Evolutionary conservation across 2,888 invertebrate species (phyloP).

Genomic region (Apocheima hispidaria): DNA sequence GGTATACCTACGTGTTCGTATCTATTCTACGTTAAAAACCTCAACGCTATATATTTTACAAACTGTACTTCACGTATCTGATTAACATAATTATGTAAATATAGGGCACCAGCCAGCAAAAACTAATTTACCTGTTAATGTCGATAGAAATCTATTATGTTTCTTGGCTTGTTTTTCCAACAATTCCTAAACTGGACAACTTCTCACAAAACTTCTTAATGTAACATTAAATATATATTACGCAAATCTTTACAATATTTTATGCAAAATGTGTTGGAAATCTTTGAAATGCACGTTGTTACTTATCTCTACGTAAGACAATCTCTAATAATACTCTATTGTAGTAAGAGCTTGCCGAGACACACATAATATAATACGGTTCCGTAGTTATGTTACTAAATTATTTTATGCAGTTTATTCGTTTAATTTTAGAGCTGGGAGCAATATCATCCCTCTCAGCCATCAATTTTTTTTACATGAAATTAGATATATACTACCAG

Average conservation of each 20-base stretch:
- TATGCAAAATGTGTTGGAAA: constrained; percentile 1
- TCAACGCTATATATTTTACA: constrained; percentile 12
- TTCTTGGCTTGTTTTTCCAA: constrained; percentile 1
- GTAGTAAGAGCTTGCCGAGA: too few species aligned
- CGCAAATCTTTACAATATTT: background rate
- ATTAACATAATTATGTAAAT: constrained; percentile 26
- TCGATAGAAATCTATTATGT: constrained; percentile 9
- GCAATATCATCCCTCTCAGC: too few species aligned
- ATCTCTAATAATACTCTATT: background rate
- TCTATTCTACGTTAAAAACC: constrained; percentile 13
- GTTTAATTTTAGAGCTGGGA: too few species aligned
- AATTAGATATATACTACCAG: too few species aligned
- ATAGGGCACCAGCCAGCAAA: constrained; percentile 20
- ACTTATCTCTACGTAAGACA: background rate
- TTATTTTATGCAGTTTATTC: too few species aligned
- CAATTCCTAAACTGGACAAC: background rate
- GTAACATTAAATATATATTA: background rate
- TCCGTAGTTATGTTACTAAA: too few species aligned
- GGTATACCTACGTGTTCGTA: too few species aligned
- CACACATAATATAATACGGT: too few species aligned
- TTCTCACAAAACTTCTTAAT: background rate
- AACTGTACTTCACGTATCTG: constrained; percentile 11
- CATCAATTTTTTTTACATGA: too few species aligned
- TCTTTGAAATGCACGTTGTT: background rate
- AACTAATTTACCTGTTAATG: constrained; percentile 13